These are phyloP conservation scores for Setipinna tenuifilis DNA, from an alignment of 2,797 vertebrate genomes.

Conservation along the genomic window DNA sequence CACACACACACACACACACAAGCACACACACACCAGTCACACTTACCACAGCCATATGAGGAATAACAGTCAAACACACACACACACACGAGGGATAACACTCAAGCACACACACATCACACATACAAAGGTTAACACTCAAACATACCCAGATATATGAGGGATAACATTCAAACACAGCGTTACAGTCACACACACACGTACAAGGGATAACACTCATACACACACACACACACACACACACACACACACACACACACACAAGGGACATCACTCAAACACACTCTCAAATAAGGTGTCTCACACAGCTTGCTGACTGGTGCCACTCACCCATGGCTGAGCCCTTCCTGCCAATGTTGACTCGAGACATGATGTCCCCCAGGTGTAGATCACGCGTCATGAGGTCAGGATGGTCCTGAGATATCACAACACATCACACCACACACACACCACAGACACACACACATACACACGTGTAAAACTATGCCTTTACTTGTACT, in stretches of 20 bases:
- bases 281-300: neutral
- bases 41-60: too few species aligned
- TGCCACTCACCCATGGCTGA: conserved; percentile 81
- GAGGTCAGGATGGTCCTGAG: conserved; percentile 92
- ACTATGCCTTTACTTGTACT: too few species aligned
- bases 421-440: neutral
- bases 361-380: conserved; percentile 89
- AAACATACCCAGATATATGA: too few species aligned
- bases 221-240: neutral
- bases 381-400: conserved; percentile 89
- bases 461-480: neutral
- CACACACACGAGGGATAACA: too few species aligned
- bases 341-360: conserved; percentile 91
- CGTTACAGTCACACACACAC: neutral
- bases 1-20: neutral
- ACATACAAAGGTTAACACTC: too few species aligned
- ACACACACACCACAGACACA: neutral
- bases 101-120: neutral
- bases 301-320: neutral
- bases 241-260: neutral
- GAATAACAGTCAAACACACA: neutral
- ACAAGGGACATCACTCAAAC: neutral
- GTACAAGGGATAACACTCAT: neutral
- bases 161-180: neutral
- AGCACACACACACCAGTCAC: too few species aligned